Conservation (phyloP, 35 echinoderm and acorn worm genomes). For the Ophiothrix spiculata region DNA sequence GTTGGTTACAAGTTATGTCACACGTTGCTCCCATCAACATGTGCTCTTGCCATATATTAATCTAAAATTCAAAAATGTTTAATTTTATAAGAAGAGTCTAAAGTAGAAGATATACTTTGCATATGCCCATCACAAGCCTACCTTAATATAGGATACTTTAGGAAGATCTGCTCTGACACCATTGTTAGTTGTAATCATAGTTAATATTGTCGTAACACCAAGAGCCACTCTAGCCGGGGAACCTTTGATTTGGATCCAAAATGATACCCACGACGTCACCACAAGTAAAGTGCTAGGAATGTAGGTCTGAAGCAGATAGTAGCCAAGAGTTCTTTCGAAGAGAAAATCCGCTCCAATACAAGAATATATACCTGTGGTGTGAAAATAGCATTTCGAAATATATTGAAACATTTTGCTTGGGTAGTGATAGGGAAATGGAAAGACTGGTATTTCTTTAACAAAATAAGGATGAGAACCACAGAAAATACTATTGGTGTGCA, state of each 20-base stretch:
- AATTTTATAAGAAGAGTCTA: not conserved
- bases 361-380: slow-evolving; percentile 66
- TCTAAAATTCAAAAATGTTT: not conserved
- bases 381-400: not conserved
- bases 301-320: slow-evolving; percentile 82
- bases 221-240: slow-evolving; percentile 75
- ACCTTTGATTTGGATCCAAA: slow-evolving; percentile 74
- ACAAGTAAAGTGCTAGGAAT: slow-evolving; percentile 70
- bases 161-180: slow-evolving; percentile 65
- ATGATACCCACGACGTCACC: slow-evolving; percentile 76
- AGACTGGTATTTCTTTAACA: too few relatives aligned
- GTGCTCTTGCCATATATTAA: too few relatives aligned
- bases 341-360: slow-evolving; percentile 61
- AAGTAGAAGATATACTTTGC: not conserved
- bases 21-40: not conserved
- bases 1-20: not conserved
- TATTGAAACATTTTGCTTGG: not conserved
- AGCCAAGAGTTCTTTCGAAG: slow-evolving; percentile 55
- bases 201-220: slow-evolving; percentile 73
- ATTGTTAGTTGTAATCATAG: slow-evolving; percentile 78
- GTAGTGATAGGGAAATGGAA: too few relatives aligned
- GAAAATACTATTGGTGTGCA: too few relatives aligned
- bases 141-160: slow-evolving; percentile 76
- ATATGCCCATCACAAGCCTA: not conserved
- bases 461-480: too few relatives aligned